phyloP scores from a whole-genome alignment of 2,113 vertebrate genomes.

The Nothobranchius kuhntae region DNA sequence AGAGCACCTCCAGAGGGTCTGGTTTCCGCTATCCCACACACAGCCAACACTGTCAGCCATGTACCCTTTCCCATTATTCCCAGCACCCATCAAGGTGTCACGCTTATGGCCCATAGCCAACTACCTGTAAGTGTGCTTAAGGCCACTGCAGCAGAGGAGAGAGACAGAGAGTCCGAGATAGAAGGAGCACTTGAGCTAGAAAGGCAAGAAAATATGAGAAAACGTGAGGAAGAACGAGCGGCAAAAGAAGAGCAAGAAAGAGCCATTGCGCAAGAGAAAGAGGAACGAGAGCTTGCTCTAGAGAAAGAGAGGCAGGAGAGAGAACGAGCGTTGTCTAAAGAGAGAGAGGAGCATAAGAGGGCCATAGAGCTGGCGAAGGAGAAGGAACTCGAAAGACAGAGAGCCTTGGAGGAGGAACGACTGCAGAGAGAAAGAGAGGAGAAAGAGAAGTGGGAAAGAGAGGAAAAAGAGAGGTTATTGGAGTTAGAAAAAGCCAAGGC shows the following conservation, averaged over 20 bases:
- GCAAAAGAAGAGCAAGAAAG: slow-evolving; percentile 52
- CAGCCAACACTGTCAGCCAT: slow-evolving; percentile 62
- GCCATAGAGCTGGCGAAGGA: slow-evolving; percentile 57
- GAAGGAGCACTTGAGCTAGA: slow-evolving; percentile 54
- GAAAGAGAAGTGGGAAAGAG: slow-evolving; percentile 25
- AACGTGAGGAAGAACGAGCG: slow-evolving; percentile 45
- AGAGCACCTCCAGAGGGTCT: slow-evolving; percentile 59
- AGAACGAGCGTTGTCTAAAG: slow-evolving; percentile 53
- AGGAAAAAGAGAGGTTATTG: slow-evolving; percentile 29
- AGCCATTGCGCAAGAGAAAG: slow-evolving; percentile 48
- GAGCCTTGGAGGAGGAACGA: slow-evolving; percentile 40
- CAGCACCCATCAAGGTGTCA: slow-evolving; percentile 57
- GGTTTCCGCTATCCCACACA: slow-evolving; percentile 69
- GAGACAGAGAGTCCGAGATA: slow-evolving; percentile 52
- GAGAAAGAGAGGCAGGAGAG: slow-evolving; percentile 59
- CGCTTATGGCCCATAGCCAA: slow-evolving; percentile 56
- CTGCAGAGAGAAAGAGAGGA: slow-evolving; percentile 42
- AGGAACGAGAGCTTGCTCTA: slow-evolving; percentile 57
- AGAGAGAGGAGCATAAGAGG: slow-evolving; percentile 56
- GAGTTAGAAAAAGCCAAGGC: neutral
- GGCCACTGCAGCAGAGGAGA: slow-evolving; percentile 49
- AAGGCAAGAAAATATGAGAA: slow-evolving; percentile 57
- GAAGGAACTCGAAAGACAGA: slow-evolving; percentile 57
- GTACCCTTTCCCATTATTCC: slow-evolving; percentile 56
- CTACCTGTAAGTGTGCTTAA: slow-evolving; percentile 68